These are phyloP conservation scores for Eretmocerus hayati DNA, from an alignment of 2,888 invertebrate genomes.

Conservation along the genomic window DNA sequence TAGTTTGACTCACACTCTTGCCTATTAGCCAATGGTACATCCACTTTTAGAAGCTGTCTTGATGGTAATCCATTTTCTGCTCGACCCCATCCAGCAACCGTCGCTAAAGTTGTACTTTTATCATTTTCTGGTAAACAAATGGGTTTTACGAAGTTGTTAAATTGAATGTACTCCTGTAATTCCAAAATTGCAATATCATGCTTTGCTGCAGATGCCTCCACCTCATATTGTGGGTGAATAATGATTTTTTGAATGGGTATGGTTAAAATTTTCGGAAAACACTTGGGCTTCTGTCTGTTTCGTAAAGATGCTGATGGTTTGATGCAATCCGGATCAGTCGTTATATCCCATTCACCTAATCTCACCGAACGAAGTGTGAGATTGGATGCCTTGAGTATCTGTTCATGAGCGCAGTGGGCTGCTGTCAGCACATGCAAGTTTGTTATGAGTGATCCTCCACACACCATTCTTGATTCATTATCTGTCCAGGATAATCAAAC, in stretches of 20 bases:
- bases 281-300: background rate
- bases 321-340: background rate
- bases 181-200: background rate
- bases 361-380: slow-evolving; percentile 13
- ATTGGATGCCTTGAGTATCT: slow-evolving; percentile 13
- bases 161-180: background rate
- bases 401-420: background rate
- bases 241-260: background rate
- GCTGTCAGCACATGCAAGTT: background rate
- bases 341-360: slow-evolving; percentile 2
- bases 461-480: no score
- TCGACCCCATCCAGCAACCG: background rate
- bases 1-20: slow-evolving; percentile 53
- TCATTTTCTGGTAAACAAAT: background rate
- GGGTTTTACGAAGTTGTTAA: background rate
- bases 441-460: background rate
- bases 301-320: no score
- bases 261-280: background rate
- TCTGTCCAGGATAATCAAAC: no score
- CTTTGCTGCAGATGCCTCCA: no score
- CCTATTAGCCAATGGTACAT: slow-evolving; percentile 48
- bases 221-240: background rate
- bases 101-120: no score
- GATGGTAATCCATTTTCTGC: slow-evolving; percentile 47
- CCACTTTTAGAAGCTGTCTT: slow-evolving; percentile 52